Conservation (phyloP, 2,888 invertebrate genomes). For the Macrosiphum euphorbiae region DNA sequence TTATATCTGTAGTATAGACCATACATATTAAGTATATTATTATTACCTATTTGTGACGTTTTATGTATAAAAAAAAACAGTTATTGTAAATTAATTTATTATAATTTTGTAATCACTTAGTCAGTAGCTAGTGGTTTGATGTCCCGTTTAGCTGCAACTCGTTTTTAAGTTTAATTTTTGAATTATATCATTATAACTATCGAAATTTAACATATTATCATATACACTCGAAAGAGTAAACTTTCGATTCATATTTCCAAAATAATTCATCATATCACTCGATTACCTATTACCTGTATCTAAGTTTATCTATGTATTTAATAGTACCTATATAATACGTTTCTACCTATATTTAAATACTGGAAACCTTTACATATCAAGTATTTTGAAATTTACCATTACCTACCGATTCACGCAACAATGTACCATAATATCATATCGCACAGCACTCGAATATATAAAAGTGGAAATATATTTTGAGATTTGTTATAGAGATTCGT, state of each 20-base stretch:
- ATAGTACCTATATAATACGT: neutral
- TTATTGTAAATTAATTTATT: constrained; percentile 15
- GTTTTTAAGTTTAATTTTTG: neutral
- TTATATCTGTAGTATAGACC: constrained; percentile 56
- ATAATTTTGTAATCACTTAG: constrained; percentile 52
- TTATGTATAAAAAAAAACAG: constrained; percentile 13
- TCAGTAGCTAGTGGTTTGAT: constrained; percentile 41
- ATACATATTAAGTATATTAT: constrained; percentile 33
- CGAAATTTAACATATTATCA: neutral
- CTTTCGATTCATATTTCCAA: neutral
- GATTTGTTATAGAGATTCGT: neutral
- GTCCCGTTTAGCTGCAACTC: constrained; percentile 44
- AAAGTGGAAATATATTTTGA: neutral
- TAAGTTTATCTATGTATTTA: neutral
- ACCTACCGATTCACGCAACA: neutral
- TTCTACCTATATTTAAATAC: neutral
- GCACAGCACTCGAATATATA: neutral
- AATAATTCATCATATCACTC: neutral
- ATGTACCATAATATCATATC: neutral
- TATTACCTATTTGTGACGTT: constrained; percentile 30
- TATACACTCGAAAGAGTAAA: neutral
- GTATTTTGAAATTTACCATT: neutral
- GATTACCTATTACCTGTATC: neutral
- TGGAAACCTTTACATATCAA: neutral
- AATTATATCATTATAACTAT: neutral